A percentile compares a stretch with the other conserved stretches of the same genome.
These are phyloP conservation scores for Brachyistius frenatus DNA, from an alignment of 2,113 vertebrate genomes.

Conservation along the genomic window DNA sequence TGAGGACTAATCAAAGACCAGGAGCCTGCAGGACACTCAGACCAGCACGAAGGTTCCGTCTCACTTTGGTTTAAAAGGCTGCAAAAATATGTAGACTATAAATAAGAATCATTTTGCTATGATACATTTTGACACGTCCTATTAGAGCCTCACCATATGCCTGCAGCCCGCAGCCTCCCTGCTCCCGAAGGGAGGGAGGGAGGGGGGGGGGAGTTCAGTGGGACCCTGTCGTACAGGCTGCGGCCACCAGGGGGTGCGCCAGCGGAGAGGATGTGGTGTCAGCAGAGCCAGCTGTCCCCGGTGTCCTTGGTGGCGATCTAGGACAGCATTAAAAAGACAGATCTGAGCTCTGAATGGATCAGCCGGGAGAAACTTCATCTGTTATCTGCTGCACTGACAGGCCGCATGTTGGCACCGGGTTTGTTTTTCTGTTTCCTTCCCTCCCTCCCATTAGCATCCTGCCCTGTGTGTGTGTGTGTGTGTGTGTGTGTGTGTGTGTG, in stretches of 20 bases:
- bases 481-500: too few relatives aligned
- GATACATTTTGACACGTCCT: too few relatives aligned
- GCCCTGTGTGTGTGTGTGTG: conserved; percentile 45
- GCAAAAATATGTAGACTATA: too few relatives aligned
- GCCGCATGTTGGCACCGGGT: conserved; percentile 63
- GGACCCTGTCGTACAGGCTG: not conserved
- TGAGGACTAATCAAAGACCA: too few relatives aligned
- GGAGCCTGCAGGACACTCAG: too few relatives aligned
- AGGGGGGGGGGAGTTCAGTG: too few relatives aligned
- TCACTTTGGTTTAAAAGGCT: too few relatives aligned
- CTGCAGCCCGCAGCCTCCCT: too few relatives aligned
- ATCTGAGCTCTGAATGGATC: not conserved
- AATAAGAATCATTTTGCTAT: too few relatives aligned
- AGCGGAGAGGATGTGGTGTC: not conserved
- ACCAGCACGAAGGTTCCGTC: too few relatives aligned
- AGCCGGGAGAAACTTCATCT: conserved; percentile 18
- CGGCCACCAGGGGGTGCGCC: conserved; percentile 66
- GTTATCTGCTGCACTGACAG: conserved; percentile 59
- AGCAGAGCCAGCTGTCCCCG: not conserved
- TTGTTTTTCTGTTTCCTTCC: conserved; percentile 72
- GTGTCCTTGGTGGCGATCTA: not conserved
- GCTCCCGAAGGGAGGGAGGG: not conserved
- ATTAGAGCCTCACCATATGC: too few relatives aligned
- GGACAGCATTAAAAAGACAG: not conserved
- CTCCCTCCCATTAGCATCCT: conserved; percentile 72